Base-by-base conservation (phyloP, 37 sponge, comb jelly and placozoan species). In the Spongia lamella region DNA sequence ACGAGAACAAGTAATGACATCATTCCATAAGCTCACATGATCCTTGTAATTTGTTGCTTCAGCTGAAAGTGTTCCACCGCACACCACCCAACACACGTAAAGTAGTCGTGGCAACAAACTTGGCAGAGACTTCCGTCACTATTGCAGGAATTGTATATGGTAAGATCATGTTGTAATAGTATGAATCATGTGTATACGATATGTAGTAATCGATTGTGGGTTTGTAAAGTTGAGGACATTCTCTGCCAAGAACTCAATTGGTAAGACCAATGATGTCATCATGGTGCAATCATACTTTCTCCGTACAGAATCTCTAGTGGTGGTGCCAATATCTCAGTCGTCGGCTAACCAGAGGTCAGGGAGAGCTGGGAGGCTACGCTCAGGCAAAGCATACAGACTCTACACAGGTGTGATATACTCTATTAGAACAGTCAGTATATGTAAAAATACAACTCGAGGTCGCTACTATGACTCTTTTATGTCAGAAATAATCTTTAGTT, bases 81-180 rank as follows among this genome's bases (percentile, higher is more conserved):
- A 75, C 91, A 31, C 91, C 91, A 31, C 74, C 72, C 21, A 84
- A 90, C 36, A 80, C 87, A 25, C 70, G 91, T 63, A 90, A 90
- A 68, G 90, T 96, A 49, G 73, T 96, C 31, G 74, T 92, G 33
- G 83, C 96, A 35, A 96, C 96, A 36, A 96, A 96, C 72, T 92
- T 96, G 53, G 96, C 96, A 34, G 96, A 96, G 53, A 91, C 93
- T 1, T 96, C 96, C 0, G 81, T 96, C 43, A 96, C 96, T 22
- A 89, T 96, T 14, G 38, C 67, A 61, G 96, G 96, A 17, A 89
- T 96, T 54, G 90, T 96, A 3, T 86, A 92, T 70, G 93, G 93
- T 92, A 35, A 34, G 76, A 38, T 70, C 56, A 19, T 21, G 16
- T 54, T 17, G 30, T 38, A 20, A 2, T 21, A 1, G 2, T 2